phyloP scores from a whole-genome alignment of 30 jellyfish, hydroid and myxozoan species.

The Aurelia aurita complex sp. Pacific region DNA sequence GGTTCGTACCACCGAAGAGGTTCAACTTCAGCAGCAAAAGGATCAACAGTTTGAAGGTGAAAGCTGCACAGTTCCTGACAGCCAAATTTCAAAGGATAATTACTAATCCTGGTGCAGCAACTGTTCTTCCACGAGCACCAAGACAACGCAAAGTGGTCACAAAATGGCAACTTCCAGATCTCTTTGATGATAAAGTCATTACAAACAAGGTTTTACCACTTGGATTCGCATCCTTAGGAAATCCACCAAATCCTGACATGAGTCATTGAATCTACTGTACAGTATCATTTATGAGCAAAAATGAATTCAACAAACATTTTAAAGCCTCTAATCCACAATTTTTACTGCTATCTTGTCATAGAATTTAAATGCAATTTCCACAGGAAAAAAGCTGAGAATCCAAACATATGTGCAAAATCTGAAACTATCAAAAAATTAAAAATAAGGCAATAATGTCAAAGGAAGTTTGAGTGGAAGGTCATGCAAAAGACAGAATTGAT shows the following conservation, averaged over 20 bases:
- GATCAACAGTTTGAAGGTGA: no score
- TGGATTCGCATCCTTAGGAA: constrained; percentile 7
- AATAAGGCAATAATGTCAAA: no score
- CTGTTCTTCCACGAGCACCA: constrained; percentile 19
- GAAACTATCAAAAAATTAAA: no score
- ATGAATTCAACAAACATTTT: no score
- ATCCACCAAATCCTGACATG: background rate
- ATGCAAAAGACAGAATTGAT: no score
- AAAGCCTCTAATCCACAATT: no score
- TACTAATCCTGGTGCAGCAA: constrained; percentile 28
- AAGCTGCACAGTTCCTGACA: no score
- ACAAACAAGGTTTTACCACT: constrained; percentile 18
- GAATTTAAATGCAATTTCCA: background rate
- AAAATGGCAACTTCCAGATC: constrained; percentile 10
- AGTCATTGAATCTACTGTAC: background rate
- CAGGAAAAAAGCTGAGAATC: background rate
- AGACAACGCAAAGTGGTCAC: background rate
- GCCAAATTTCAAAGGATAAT: background rate
- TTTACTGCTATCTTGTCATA: no score
- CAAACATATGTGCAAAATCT: no score
- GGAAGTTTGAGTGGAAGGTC: no score
- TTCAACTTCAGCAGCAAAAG: no score
- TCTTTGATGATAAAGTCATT: background rate
- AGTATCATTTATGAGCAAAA: background rate
- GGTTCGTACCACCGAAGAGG: no score